These are phyloP conservation scores for Pelvicachromis taeniatus DNA, from an alignment of 2,113 vertebrate genomes.

Conservation along the genomic window DNA sequence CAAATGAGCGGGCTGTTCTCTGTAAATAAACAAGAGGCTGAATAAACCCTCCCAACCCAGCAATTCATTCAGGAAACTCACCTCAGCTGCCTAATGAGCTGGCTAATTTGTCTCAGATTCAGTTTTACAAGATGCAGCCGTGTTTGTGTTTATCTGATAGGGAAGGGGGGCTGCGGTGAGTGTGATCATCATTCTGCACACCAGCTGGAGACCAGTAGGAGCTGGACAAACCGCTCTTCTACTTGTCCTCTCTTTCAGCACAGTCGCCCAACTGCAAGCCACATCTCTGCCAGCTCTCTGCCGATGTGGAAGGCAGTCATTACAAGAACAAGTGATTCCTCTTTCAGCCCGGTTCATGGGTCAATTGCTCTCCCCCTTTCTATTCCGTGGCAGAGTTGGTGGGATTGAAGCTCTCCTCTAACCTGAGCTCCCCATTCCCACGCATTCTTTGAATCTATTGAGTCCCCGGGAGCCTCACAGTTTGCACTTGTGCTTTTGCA, in stretches of 20 bases:
- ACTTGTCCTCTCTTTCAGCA: slow-evolving; percentile 21
- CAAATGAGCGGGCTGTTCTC: slow-evolving; percentile 48
- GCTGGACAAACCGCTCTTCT: slow-evolving; percentile 26
- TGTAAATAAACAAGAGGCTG: slow-evolving; percentile 54
- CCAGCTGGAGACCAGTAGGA: slow-evolving; percentile 56
- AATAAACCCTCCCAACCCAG: slow-evolving; percentile 25
- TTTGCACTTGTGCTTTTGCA: slow-evolving; percentile 66
- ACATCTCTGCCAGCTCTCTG: slow-evolving; percentile 42
- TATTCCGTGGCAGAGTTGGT: slow-evolving; percentile 64
- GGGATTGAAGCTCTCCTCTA: slow-evolving; percentile 59
- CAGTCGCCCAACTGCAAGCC: slow-evolving; percentile 7
- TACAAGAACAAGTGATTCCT: slow-evolving; percentile 67
- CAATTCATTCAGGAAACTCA: slow-evolving; percentile 45
- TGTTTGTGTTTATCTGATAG: slow-evolving; percentile 56
- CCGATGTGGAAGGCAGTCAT: slow-evolving; percentile 57
- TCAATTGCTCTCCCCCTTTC: slow-evolving; percentile 69
- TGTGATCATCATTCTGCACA: slow-evolving; percentile 35
- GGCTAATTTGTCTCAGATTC: slow-evolving; percentile 56
- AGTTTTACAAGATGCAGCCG: slow-evolving; percentile 42
- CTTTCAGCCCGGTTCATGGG: slow-evolving; percentile 71
- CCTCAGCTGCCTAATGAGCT: slow-evolving; percentile 58
- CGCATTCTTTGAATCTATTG: slow-evolving; percentile 58
- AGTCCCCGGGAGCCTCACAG: slow-evolving; percentile 51
- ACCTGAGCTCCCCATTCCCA: slow-evolving; percentile 67
- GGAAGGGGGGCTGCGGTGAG: neutral